Evolutionary conservation across 1,140 invertebrate genomes (phyloP).

Genomic region (Metaphire vulgaris): DNA sequence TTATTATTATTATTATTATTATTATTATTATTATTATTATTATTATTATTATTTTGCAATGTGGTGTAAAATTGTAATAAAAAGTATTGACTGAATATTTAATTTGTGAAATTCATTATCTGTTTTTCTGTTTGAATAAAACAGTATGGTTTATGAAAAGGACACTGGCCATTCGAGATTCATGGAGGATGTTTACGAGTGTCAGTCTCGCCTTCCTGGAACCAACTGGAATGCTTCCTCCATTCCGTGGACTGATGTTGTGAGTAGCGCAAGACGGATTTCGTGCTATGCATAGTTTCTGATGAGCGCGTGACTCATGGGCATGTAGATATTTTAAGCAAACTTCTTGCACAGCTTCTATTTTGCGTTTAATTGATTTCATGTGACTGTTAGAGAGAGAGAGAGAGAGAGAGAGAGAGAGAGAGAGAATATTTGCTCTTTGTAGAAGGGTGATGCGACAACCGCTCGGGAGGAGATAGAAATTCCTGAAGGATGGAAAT

Average conservation of each 20-base stretch:
- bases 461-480: constrained; percentile 40
- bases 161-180: constrained; percentile 53
- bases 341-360: no score
- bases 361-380: background rate
- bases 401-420: no score
- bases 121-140: no score
- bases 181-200: constrained; percentile 55
- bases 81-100: no score
- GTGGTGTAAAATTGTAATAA: no score
- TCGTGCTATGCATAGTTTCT: no score
- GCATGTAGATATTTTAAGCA: no score
- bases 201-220: constrained; percentile 52
- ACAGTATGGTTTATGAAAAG: constrained; percentile 50
- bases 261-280: constrained; percentile 40
- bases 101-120: no score
- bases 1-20: no score
- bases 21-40: no score
- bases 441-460: constrained; percentile 51
- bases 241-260: constrained; percentile 51
- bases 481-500: constrained; percentile 53
- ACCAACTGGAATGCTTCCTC: constrained; percentile 48
- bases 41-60: no score
- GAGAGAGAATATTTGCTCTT: background rate
- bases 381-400: background rate
- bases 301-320: no score